Evolutionary conservation across 2,113 vertebrate species (phyloP).

Genomic region (Indicator maculatus): DNA sequence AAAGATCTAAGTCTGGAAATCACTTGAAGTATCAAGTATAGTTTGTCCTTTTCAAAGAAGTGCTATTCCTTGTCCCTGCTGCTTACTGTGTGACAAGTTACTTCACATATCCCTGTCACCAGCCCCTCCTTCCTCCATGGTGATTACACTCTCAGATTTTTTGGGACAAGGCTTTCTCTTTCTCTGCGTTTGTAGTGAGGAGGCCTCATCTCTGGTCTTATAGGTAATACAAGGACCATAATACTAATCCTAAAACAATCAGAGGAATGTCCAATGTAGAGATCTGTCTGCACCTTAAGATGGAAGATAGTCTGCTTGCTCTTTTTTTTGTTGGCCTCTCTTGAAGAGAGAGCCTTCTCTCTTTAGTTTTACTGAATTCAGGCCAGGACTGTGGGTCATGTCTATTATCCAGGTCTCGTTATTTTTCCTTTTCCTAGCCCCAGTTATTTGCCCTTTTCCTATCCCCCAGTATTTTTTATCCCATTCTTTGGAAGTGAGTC

Average conservation of each 20-base stretch:
- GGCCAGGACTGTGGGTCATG: not conserved
- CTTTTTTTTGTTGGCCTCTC: too few relatives aligned
- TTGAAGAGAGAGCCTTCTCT: not conserved
- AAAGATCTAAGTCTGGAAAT: constrained; percentile 61
- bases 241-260: constrained; percentile 61
- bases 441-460: not conserved
- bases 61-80: not conserved
- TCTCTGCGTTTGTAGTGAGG: constrained; percentile 22
- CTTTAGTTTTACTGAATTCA: not conserved
- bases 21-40: constrained; percentile 48
- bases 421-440: not conserved
- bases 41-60: constrained; percentile 52
- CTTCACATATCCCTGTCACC: not conserved
- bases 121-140: not conserved
- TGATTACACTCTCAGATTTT: constrained; percentile 23
- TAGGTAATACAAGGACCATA: constrained; percentile 54
- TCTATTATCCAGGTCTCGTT: not conserved
- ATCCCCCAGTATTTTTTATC: not conserved
- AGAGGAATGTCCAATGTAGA: not conserved
- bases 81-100: constrained; percentile 57
- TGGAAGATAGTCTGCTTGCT: not conserved
- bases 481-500: not conserved
- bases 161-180: constrained; percentile 47
- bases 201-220: constrained; percentile 24
- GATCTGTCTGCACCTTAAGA: constrained; percentile 41